phyloP scores from a whole-genome alignment of 2,113 vertebrate species.

The Myodes glareolus region DNA sequence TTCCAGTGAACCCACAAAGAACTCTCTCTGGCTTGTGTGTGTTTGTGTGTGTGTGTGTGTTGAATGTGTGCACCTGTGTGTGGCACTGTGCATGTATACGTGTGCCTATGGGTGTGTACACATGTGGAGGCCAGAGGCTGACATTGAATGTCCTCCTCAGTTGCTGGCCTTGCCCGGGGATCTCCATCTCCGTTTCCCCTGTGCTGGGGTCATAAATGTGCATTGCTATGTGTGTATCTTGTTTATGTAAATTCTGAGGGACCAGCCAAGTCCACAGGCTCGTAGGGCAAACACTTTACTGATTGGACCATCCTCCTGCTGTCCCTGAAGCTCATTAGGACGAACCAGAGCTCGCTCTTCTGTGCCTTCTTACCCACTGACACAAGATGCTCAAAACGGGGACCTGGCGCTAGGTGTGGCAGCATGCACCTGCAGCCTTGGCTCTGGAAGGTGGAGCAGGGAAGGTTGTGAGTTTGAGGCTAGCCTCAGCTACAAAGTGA shows the following conservation, averaged over 20 bases:
- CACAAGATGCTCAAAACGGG: neutral
- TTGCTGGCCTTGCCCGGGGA: neutral
- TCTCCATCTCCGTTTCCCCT: neutral
- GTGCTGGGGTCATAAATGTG: neutral
- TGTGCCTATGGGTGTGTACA: neutral
- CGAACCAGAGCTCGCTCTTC: neutral
- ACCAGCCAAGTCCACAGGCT: neutral
- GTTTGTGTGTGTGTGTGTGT: neutral
- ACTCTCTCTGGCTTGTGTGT: neutral
- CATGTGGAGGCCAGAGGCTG: neutral
- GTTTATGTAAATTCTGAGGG: neutral
- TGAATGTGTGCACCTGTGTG: neutral
- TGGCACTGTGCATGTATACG: neutral
- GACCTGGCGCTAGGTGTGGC: neutral
- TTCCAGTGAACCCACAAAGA: fast-evolving
- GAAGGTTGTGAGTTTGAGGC: neutral
- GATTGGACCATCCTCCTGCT: neutral
- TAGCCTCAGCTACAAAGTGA: neutral
- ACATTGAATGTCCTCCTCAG: no score
- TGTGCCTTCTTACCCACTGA: neutral
- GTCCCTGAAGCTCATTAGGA: neutral
- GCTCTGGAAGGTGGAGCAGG: no score
- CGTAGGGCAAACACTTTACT: fast-evolving
- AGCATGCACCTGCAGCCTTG: neutral
- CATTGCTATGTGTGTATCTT: neutral